phyloP scores from a whole-genome alignment of 1,140 invertebrate species.

The Tribolium castaneum region DNA sequence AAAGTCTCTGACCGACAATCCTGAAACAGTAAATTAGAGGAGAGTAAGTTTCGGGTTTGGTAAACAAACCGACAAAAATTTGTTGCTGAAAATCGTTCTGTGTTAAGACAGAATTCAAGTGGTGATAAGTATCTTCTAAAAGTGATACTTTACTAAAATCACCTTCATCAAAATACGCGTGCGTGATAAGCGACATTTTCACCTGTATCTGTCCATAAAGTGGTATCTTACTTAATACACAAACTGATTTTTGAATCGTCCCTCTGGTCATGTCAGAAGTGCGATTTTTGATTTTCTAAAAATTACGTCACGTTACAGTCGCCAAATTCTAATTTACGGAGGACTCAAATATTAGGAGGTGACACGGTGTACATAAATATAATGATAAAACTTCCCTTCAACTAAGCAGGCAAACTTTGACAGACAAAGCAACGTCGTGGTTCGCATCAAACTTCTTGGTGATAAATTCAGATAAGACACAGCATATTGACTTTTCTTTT shows the following conservation, averaged over 20 bases:
- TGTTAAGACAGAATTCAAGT: constrained; percentile 88
- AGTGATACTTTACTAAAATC: constrained; percentile 93
- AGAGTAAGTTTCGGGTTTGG: neutral
- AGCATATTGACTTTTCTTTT: too few relatives aligned
- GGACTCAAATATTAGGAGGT: too few relatives aligned
- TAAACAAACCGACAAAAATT: constrained; percentile 80
- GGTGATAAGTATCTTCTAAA: constrained; percentile 92
- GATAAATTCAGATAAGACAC: too few relatives aligned
- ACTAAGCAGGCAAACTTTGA: too few relatives aligned
- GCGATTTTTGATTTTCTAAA: constrained; percentile 89
- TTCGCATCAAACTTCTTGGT: too few relatives aligned
- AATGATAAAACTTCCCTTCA: too few relatives aligned
- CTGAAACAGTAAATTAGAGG: constrained; percentile 66
- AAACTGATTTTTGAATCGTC: constrained; percentile 94
- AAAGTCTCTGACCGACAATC: constrained; percentile 82
- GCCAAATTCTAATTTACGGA: neutral
- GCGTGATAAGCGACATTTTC: constrained; percentile 95
- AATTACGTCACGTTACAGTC: constrained; percentile 43
- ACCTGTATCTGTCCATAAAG: constrained; percentile 94
- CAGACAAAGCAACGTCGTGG: too few relatives aligned
- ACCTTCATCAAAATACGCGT: constrained; percentile 96
- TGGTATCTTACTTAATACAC: constrained; percentile 88
- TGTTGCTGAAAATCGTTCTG: constrained; percentile 78
- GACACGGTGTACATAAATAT: too few relatives aligned
- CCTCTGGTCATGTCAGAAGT: constrained; percentile 98